phyloP scores from a whole-genome alignment of 2,797 vertebrate species.

The Syncerus caffer region DNA sequence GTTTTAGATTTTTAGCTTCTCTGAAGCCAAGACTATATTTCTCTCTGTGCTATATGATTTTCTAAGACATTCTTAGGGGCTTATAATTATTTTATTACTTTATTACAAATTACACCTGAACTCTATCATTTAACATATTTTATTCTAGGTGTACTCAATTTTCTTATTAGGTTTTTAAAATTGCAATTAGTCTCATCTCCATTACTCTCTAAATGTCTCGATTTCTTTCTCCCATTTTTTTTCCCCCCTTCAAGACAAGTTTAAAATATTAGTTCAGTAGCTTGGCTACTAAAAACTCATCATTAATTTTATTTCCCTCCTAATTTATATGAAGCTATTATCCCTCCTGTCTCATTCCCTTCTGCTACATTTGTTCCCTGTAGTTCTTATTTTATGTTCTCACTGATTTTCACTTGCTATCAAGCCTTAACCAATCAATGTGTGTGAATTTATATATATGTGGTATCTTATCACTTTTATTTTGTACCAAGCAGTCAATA shows the following conservation, averaged over 20 bases:
- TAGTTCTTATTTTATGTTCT: constrained; percentile 32
- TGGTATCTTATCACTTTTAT: background rate
- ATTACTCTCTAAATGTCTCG: constrained; percentile 33
- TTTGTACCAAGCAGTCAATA: background rate
- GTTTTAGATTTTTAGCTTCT: background rate
- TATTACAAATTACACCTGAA: constrained; percentile 44
- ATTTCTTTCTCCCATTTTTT: background rate
- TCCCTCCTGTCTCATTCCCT: constrained; percentile 8
- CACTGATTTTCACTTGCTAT: background rate
- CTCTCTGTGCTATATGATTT: background rate
- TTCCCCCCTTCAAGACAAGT: constrained; percentile 20
- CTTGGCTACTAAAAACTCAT: constrained; percentile 58
- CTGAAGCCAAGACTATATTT: background rate
- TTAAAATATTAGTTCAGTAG: constrained; percentile 63
- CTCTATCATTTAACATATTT: constrained; percentile 15
- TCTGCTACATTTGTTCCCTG: constrained; percentile 47
- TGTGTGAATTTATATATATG: background rate
- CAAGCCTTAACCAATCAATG: background rate
- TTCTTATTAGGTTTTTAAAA: constrained; percentile 41
- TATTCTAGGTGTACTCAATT: constrained; percentile 42
- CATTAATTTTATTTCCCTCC: constrained; percentile 63
- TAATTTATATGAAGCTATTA: constrained; percentile 56
- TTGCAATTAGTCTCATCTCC: background rate
- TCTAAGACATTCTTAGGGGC: background rate
- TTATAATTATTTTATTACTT: constrained; percentile 53